These are phyloP conservation scores for Nebria salina DNA, from an alignment of 2,888 invertebrate species.

Conservation along the genomic window DNA sequence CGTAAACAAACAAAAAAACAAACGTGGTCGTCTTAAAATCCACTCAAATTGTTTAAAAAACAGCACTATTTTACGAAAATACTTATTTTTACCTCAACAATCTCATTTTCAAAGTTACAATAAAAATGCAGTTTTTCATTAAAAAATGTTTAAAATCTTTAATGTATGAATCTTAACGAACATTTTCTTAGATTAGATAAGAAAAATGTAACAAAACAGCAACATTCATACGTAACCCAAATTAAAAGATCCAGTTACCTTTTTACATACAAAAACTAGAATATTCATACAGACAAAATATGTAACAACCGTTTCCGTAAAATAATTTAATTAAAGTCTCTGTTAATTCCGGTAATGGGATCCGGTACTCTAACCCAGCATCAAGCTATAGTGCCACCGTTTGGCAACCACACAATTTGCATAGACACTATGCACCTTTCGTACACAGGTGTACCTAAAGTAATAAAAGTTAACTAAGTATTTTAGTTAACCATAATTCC, in stretches of 20 bases:
- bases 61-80: too few relatives aligned
- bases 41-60: neutral
- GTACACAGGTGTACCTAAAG: neutral
- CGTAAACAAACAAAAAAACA: neutral
- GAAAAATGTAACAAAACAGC: too few relatives aligned
- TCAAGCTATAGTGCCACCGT: neutral
- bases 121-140: too few relatives aligned
- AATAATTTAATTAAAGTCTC: slow-evolving; percentile 39
- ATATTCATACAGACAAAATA: too few relatives aligned
- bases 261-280: too few relatives aligned
- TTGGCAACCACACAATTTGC: neutral
- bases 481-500: neutral
- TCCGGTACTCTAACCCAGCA: slow-evolving; percentile 8
- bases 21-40: neutral
- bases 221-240: too few relatives aligned
- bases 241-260: too few relatives aligned
- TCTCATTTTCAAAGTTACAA: too few relatives aligned
- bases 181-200: too few relatives aligned
- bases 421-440: neutral
- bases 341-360: slow-evolving; percentile 38
- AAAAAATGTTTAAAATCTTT: too few relatives aligned
- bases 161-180: too few relatives aligned
- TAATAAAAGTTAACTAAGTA: neutral
- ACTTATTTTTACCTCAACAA: too few relatives aligned
- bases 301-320: neutral